Conservation (phyloP, 2,888 invertebrate genomes). For the Galerucella nymphaeae region DNA sequence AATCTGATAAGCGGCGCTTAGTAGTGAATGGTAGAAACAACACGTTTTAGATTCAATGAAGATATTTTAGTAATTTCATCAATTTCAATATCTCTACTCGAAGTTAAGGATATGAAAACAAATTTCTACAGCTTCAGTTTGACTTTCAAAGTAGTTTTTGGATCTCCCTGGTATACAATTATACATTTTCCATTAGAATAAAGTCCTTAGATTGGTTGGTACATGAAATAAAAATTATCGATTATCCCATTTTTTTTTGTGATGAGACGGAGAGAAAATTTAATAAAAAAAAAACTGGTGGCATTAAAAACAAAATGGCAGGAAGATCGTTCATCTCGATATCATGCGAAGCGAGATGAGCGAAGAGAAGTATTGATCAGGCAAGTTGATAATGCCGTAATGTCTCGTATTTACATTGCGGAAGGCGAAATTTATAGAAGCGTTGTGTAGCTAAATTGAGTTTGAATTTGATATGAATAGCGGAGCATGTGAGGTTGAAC, state of each 20-base stretch:
- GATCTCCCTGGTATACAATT: too few species aligned
- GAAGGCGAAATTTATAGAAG: conserved; percentile 59
- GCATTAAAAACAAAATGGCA: conserved; percentile 36
- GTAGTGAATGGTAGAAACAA: conserved; percentile 28
- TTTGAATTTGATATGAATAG: conserved; percentile 62
- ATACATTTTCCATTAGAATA: too few species aligned
- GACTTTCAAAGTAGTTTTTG: too few species aligned
- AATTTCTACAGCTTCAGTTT: too few species aligned
- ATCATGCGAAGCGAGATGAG: conserved; percentile 39
- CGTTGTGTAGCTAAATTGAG: conserved; percentile 59
- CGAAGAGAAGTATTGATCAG: conserved; percentile 44
- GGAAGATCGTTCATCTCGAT: conserved; percentile 35
- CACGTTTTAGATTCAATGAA: conserved; percentile 10
- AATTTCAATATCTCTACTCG: too few species aligned
- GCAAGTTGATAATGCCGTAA: conserved; percentile 50
- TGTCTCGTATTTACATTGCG: conserved; percentile 54
- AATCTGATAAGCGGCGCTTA: conserved; percentile 36
- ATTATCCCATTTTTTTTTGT: neutral
- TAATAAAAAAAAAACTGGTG: conserved; percentile 15
- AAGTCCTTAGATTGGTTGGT: neutral
- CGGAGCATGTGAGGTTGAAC: conserved; percentile 56
- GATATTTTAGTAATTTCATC: neutral
- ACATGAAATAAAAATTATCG: neutral
- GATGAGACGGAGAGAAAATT: neutral
- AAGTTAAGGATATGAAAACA: too few species aligned